Conservation (phyloP, 2,888 invertebrate species). For the Brenthis daphne region DNA sequence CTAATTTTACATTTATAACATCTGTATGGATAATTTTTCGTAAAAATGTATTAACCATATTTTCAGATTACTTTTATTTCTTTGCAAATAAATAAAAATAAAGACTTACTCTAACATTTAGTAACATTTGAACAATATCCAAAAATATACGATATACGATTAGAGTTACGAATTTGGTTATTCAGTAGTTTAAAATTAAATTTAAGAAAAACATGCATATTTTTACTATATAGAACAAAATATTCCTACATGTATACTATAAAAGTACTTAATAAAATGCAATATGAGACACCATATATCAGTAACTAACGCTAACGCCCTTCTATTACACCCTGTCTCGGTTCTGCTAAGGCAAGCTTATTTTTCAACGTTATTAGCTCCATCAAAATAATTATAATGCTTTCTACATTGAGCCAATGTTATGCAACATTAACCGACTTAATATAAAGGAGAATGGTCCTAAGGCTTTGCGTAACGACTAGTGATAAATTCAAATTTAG, state of each 20-base stretch:
- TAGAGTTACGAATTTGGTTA: too few relatives aligned
- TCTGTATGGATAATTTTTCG: too few relatives aligned
- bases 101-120: too few relatives aligned
- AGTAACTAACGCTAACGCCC: slow-evolving; percentile 47
- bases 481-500: too few relatives aligned
- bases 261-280: slow-evolving; percentile 39
- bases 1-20: too few relatives aligned
- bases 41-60: too few relatives aligned
- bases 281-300: slow-evolving; percentile 54
- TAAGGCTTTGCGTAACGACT: too few relatives aligned
- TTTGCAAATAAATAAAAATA: too few relatives aligned
- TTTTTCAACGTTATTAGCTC: slow-evolving; percentile 65
- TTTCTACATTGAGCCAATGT: slow-evolving; percentile 45
- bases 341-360: slow-evolving; percentile 54
- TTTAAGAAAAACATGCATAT: not conserved
- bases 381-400: slow-evolving; percentile 54
- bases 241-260: not conserved
- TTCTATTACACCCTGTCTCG: slow-evolving; percentile 48
- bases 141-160: too few relatives aligned
- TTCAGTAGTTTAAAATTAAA: not conserved
- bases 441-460: not conserved
- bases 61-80: too few relatives aligned
- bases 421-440: slow-evolving; percentile 16
- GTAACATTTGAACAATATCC: too few relatives aligned
- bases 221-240: not conserved